Base-by-base conservation (phyloP, 2,888 invertebrate species). In the Cantharis rustica region DNA sequence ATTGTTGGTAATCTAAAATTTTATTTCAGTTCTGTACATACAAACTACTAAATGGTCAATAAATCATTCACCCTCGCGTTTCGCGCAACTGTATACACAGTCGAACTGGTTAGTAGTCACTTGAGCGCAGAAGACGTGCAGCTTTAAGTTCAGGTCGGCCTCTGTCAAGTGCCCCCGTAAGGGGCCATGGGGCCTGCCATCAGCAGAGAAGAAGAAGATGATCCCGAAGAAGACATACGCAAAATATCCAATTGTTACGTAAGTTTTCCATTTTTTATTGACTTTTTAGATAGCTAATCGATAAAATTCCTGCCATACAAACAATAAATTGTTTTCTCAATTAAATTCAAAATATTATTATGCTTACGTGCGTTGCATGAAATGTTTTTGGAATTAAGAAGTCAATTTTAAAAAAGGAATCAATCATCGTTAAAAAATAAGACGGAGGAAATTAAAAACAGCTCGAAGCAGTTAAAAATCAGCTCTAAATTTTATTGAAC, bases 121-220 rank as follows among this genome's bases (percentile, higher is more conserved):
- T 66, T 17, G 17, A 68, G 47, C 73, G 73, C 68, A 71, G 63
- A 63, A 71, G 74, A 73, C 77, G 73, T 72, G 76, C 69, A 71
- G 80, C 79, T 81, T 79, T 79, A 79, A 76, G 72, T 75, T 76
- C 89, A 88, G 88, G 89, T 86, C 87, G 87, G 88, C 89, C 89
- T 88, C 88, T 87, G 88, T 88, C 84, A 87, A 88, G 90, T 88
- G 89, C 90, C 90, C 89, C 64, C 85, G 84, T 88, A 88, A 87
- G 88, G 85, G 87, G 88, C 86, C 86, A 91, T 91, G 91, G 91
- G 91, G 84, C 90, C 90, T 85, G 89, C 89, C 82, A 90, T 90
- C 84, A 89, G 89, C 84, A 89, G 90, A 79, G 90, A 89, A 72
- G 90, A 90, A 77, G 89, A 90, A 71, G 90, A 90, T 75, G 90